Evolutionary conservation across 2,888 invertebrate species (phyloP).

Genomic region (Limulus polyphemus): DNA sequence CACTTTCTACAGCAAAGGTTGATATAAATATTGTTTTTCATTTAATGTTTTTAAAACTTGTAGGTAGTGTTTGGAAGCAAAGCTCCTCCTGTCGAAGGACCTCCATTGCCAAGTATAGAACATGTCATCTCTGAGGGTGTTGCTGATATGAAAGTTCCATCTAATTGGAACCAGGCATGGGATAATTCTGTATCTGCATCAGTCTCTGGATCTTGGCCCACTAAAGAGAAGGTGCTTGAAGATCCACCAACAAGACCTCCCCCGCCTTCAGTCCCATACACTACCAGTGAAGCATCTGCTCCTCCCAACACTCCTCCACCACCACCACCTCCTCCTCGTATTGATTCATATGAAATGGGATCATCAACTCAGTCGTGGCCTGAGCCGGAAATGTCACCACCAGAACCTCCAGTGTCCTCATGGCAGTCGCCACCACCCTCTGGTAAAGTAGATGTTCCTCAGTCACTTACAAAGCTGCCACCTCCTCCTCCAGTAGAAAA

Average conservation of each 20-base stretch:
- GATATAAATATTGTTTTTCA: no score
- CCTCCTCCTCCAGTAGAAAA: slow-evolving; percentile 7
- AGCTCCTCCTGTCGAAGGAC: no score
- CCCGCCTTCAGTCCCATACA: background rate
- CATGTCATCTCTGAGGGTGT: no score
- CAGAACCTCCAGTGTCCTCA: slow-evolving; percentile 4
- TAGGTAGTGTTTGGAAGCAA: no score
- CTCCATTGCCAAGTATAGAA: no score
- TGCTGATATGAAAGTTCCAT: no score
- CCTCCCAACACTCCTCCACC: slow-evolving; percentile 21
- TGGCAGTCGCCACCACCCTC: slow-evolving; percentile 5
- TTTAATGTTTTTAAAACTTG: no score
- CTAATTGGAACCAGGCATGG: no score
- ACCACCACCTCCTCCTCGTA: slow-evolving; percentile 22
- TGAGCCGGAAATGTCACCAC: slow-evolving; percentile 7
- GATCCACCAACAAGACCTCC: background rate
- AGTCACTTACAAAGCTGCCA: slow-evolving; percentile 6
- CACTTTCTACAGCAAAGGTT: no score
- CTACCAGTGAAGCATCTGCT: slow-evolving; percentile 8
- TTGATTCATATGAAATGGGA: slow-evolving; percentile 8
- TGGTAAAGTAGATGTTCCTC: slow-evolving; percentile 6
- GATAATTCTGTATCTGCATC: no score
- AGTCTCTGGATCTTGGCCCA: background rate
- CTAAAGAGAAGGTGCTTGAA: background rate
- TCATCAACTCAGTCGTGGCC: slow-evolving; percentile 1